phyloP scores from a whole-genome alignment of 2,888 invertebrate species.

The Monopis laevigella region DNA sequence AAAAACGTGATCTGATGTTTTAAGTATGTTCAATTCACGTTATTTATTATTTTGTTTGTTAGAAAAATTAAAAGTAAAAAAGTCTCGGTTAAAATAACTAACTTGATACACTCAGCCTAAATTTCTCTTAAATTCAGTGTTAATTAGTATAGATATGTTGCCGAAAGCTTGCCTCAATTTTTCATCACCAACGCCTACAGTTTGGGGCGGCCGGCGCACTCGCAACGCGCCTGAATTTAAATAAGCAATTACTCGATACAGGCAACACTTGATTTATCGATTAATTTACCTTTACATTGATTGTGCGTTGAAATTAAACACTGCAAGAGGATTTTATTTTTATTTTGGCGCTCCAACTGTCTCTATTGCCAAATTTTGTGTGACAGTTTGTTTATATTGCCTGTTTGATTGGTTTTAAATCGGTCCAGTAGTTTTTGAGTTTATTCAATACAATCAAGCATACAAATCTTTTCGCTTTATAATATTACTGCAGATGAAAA shows the following conservation, averaged over 20 bases:
- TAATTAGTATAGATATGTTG: conserved; percentile 9
- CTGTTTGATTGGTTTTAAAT: too few species aligned
- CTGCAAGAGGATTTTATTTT: conserved; percentile 19
- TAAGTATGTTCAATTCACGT: too few species aligned
- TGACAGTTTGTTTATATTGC: too few species aligned
- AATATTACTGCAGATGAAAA: too few species aligned
- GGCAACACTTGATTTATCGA: conserved; percentile 35
- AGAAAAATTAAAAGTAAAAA: not conserved
- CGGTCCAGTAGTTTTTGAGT: too few species aligned
- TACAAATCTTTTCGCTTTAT: too few species aligned
- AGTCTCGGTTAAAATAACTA: not conserved
- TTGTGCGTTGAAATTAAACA: conserved; percentile 40
- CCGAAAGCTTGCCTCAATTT: conserved; percentile 6
- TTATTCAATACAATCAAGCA: too few species aligned
- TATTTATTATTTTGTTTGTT: too few species aligned
- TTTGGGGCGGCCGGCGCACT: not conserved
- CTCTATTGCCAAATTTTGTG: too few species aligned
- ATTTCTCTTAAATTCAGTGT: not conserved
- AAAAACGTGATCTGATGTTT: too few species aligned
- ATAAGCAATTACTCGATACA: conserved; percentile 40
- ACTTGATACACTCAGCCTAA: not conserved
- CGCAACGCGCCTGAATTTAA: conserved; percentile 31
- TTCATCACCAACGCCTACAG: conserved; percentile 10
- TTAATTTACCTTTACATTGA: conserved; percentile 43
- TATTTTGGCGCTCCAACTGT: too few species aligned